phyloP scores from a whole-genome alignment of 2,797 vertebrate genomes.

The Micrastur ruficollis region DNA sequence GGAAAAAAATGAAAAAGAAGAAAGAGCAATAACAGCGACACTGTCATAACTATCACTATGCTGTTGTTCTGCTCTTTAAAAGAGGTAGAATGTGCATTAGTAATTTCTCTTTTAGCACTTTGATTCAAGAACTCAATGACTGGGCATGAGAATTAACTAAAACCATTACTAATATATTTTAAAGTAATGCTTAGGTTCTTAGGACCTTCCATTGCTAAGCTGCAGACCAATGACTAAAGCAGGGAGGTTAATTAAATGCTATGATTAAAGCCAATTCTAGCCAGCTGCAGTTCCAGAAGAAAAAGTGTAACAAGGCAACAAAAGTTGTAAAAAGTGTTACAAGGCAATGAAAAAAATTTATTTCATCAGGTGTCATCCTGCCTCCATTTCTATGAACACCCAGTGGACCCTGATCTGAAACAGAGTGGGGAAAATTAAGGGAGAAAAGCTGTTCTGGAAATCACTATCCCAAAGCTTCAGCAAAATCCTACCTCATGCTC shows the following conservation, averaged over 20 bases:
- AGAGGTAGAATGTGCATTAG: background rate
- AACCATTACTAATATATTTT: background rate
- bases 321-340: background rate
- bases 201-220: background rate
- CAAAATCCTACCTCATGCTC: background rate
- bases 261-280: background rate
- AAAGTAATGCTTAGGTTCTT: background rate
- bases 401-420: background rate
- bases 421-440: fast-evolving
- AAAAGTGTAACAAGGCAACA: background rate
- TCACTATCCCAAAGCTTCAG: background rate
- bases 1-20: background rate
- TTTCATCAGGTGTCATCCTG: background rate
- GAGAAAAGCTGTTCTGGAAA: background rate
- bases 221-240: constrained; percentile 1
- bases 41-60: background rate
- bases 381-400: background rate
- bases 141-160: background rate
- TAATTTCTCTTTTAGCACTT: background rate
- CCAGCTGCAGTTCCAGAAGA: background rate
- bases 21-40: background rate
- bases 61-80: background rate
- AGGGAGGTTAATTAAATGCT: constrained; percentile 4
- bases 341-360: background rate
- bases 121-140: background rate